These are phyloP conservation scores for Corythucha ciliata DNA, from an alignment of 2,888 invertebrate species.

Conservation along the genomic window DNA sequence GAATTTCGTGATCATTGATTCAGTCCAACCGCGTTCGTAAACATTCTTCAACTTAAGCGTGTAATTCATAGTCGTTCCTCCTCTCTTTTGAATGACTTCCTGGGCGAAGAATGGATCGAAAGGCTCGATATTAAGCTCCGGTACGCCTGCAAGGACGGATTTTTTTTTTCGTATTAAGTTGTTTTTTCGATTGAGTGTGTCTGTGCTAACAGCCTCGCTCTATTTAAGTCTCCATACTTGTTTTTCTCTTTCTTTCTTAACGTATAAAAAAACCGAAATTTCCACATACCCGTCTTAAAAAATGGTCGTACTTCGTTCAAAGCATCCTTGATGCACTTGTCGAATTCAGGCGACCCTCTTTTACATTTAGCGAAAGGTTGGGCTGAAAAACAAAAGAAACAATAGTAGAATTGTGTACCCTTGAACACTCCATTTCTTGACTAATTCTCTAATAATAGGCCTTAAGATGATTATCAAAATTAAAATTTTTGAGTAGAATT, in stretches of 20 bases:
- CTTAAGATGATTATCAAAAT: too few relatives aligned
- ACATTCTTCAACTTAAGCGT: conserved; percentile 38
- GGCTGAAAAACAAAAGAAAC: conserved; percentile 34
- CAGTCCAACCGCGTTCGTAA: conserved; percentile 38
- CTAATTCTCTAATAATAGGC: too few relatives aligned
- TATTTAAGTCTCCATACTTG: not conserved
- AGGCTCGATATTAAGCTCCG: conserved; percentile 38
- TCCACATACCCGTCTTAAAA: conserved; percentile 24
- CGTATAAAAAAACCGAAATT: not conserved
- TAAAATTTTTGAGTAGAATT: too few relatives aligned
- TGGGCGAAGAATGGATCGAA: conserved; percentile 39
- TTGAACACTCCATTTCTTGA: too few relatives aligned
- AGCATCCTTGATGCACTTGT: conserved; percentile 37
- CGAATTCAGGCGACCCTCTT: conserved; percentile 35
- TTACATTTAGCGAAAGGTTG: conserved; percentile 34
- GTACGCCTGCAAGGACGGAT: conserved; percentile 34
- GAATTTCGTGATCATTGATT: conserved; percentile 38
- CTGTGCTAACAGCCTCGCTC: not conserved
- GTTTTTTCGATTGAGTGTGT: not conserved
- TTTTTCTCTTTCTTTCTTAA: not conserved
- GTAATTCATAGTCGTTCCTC: conserved; percentile 36
- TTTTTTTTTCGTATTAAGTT: conserved; percentile 4
- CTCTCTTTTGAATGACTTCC: conserved; percentile 37
- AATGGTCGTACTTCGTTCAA: conserved; percentile 36
- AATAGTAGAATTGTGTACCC: too few relatives aligned